Percentiles rank a stretch among this genome's conserved stretches.
phyloP scores from a whole-genome alignment of 2,888 invertebrate species.

The Ectobius pallidus region DNA sequence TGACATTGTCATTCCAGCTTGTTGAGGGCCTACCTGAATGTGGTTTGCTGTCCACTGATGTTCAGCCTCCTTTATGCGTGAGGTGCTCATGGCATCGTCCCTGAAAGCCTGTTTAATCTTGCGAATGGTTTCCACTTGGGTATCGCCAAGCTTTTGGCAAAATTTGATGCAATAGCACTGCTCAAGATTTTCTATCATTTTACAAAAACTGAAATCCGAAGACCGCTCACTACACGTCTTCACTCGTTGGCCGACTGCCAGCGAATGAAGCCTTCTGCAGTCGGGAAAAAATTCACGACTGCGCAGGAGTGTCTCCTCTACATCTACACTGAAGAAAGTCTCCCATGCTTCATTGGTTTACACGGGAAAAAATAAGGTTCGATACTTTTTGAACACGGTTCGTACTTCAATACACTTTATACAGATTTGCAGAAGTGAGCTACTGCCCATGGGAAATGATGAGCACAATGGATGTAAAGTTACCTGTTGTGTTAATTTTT shows the following conservation, averaged over 20 bases:
- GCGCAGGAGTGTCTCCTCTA: not conserved
- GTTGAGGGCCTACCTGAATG: not conserved
- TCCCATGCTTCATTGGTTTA: not conserved
- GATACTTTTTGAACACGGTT: too few species aligned
- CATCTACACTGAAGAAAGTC: not conserved
- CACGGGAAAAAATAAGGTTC: not conserved
- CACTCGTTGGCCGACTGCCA: not conserved
- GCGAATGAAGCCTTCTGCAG: not conserved
- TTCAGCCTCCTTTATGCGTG: slow-evolving; percentile 11
- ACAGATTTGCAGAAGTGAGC: too few species aligned
- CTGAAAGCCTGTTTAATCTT: slow-evolving; percentile 1
- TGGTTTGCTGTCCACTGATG: slow-evolving; percentile 1
- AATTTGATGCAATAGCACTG: too few species aligned
- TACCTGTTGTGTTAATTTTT: too few species aligned
- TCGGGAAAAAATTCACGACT: not conserved
- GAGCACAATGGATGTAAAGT: too few species aligned
- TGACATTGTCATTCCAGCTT: slow-evolving; percentile 11
- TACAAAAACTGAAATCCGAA: not conserved
- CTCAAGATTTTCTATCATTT: not conserved
- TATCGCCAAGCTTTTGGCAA: not conserved
- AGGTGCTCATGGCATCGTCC: not conserved
- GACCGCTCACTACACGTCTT: not conserved
- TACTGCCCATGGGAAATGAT: too few species aligned
- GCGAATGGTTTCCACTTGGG: not conserved
- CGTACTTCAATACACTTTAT: too few species aligned